Conservation (phyloP, 2,797 vertebrate genomes). For the Heterohyrax brucei region DNA sequence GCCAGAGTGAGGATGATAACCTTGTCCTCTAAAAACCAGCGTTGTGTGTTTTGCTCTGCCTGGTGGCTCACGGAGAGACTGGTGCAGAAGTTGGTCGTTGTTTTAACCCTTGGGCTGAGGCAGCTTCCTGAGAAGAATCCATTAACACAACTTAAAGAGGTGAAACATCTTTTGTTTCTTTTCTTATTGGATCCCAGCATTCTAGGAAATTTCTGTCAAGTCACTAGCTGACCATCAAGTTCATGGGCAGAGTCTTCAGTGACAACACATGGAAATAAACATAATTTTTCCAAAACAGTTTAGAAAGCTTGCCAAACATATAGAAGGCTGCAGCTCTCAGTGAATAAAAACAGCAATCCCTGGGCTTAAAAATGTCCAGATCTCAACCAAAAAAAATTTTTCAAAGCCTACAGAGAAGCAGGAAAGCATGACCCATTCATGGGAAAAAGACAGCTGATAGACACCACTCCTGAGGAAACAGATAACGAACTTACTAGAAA, state of each 20-base stretch:
- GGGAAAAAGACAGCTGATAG: neutral
- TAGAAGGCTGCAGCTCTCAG: neutral
- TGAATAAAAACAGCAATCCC: neutral
- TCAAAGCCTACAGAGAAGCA: neutral
- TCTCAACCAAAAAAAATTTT: neutral
- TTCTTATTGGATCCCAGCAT: too few relatives aligned
- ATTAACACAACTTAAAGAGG: neutral
- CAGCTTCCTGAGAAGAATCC: neutral
- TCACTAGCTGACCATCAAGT: too few relatives aligned
- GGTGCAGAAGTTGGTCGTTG: neutral
- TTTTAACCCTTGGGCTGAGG: neutral
- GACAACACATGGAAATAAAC: neutral
- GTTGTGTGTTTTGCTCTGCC: neutral
- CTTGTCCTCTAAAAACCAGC: neutral
- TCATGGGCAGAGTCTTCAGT: neutral
- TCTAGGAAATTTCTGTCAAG: too few relatives aligned
- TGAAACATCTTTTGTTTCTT: too few relatives aligned
- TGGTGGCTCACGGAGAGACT: neutral
- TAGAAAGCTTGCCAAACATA: neutral
- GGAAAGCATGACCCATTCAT: neutral
- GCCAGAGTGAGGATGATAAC: too few relatives aligned
- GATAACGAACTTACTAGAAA: neutral
- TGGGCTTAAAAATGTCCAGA: neutral
- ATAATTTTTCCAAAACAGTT: neutral
- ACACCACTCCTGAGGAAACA: neutral